Conservation (phyloP, 2,888 invertebrate species). For the Habroteleia sp. region DNA sequence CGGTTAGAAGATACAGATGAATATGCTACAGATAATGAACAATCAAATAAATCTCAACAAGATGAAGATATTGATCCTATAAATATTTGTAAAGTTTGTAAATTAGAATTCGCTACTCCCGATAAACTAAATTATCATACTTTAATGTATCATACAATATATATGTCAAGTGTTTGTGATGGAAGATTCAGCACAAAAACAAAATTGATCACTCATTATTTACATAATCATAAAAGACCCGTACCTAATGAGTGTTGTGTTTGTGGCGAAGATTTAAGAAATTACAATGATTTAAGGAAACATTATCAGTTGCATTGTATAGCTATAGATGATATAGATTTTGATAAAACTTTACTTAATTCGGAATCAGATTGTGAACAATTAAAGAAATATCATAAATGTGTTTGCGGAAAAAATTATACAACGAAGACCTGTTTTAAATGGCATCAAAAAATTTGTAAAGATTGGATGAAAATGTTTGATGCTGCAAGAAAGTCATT, state of each 20-base stretch:
- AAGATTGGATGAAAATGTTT: conserved; percentile 36
- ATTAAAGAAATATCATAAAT: conserved; percentile 16
- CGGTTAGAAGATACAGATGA: not conserved
- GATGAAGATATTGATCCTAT: not conserved
- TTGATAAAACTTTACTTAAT: conserved; percentile 7
- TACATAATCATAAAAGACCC: conserved; percentile 15
- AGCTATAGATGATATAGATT: conserved; percentile 30
- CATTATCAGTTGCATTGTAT: conserved; percentile 57
- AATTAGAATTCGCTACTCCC: not conserved
- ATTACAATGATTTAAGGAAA: conserved; percentile 9
- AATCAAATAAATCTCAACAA: no score
- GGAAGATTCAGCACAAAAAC: conserved; percentile 21
- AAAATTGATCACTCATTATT: conserved; percentile 41
- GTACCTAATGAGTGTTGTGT: conserved; percentile 31
- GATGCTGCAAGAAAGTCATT: conserved; percentile 27
- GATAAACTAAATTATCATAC: conserved; percentile 32
- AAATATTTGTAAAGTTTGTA: conserved; percentile 34
- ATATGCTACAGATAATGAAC: no score
- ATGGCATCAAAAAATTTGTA: conserved; percentile 47
- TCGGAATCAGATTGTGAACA: conserved; percentile 21
- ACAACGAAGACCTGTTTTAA: conserved; percentile 23
- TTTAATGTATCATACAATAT: conserved; percentile 27
- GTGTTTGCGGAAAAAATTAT: conserved; percentile 45
- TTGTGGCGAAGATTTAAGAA: conserved; percentile 15
- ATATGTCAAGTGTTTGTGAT: conserved; percentile 50